Evolutionary conservation across 1,140 invertebrate species (phyloP), one percentile per base, ranked within the genome.

Genomic region (Drosophila pseudoobscura): DNA sequence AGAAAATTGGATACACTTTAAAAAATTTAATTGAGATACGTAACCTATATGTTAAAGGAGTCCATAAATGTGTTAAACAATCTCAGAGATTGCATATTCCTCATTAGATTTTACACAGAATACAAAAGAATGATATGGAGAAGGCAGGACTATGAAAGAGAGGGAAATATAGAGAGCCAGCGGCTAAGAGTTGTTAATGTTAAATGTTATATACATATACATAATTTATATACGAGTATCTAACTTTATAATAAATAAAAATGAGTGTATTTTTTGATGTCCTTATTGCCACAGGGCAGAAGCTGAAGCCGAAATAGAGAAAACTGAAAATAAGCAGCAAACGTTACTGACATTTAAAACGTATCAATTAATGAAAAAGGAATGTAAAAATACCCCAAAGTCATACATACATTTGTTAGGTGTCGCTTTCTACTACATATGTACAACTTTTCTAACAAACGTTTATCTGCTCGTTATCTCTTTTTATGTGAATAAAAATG

Each of bases 11-110:
- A 24, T 49, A 29, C 29, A 58, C 13, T 39, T 52, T 15, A 31
- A 73, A 62, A 70, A 66, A 49, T 58, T 55, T 59, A 39, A 74
- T 55, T 74, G 43, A 74, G 35, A 74, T 73, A 64, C 51, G 66
- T 73, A 74, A 56, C 46, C 47, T 74, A 56, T 9, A 74, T 68
- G 51, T 75, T 53, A 29, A 43, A 58, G 35, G 43, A 50, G 62
- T 55, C 29, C 50, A 73, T 55, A 72, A 63, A 75, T 75, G 62
- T 82, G 64, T 77, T 66, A 66, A 64, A 62, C 69, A 82, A 82
- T 82, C 78, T 82, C 69, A 82, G 74, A 82, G 79, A 82, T 82
- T 82, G 78, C 73, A 77, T 68, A 69, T 69, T 69, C 65, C 65
- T 69, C 65, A 69, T 69, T 69, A 69, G 68, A 68, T 69, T 51